Evolutionary conservation across 2,888 invertebrate species (phyloP), one percentile per base, ranked within the genome.

Genomic region (Phortica magna): DNA sequence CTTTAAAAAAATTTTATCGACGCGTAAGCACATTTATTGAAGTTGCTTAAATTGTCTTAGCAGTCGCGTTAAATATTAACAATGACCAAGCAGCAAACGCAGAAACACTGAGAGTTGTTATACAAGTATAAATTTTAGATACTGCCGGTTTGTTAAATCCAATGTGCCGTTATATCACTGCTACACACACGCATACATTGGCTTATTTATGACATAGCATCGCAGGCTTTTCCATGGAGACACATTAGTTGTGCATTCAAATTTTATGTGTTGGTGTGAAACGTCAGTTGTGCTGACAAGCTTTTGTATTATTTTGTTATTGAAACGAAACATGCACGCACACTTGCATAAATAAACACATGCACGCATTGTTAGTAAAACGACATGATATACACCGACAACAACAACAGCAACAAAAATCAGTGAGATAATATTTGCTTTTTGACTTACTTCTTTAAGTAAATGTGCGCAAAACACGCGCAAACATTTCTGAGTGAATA

Each of bases 201-300:
- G 14, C 55, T 17, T 55, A 55, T 17, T 17, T 17, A 17, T 55
- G 5, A 31, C 14, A 17, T 39, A 17, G 17, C 19, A 19, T 31
- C 7, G 31, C 19, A 5, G 14, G 0, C 19, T 31, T 64, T 22
- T 31, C 31, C 31, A 31, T 31, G 31, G 31, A 31, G 14, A 2
- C n/a, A 7, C 22, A 5, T 17, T 6, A n/a, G 14, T 2, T 67
- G n/a, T 67, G 41, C 17, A 31, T 31, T 5, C 31, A 31, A 31
- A 31, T 31, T 31, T 31, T 31, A 31, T 31, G 31, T 31, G 31
- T 31, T 31, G 31, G 31, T 31, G 31, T 10, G 7, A 55, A 19
- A 87, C 88, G 88, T 77, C 85, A 86, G 88, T 87, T 86, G 85
- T 80, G 85, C 80, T 82, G 87, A 88, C 85, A 86, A 88, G 87